phyloP scores from a whole-genome alignment of 2,888 invertebrate species.

The Mylabris sibirica region DNA sequence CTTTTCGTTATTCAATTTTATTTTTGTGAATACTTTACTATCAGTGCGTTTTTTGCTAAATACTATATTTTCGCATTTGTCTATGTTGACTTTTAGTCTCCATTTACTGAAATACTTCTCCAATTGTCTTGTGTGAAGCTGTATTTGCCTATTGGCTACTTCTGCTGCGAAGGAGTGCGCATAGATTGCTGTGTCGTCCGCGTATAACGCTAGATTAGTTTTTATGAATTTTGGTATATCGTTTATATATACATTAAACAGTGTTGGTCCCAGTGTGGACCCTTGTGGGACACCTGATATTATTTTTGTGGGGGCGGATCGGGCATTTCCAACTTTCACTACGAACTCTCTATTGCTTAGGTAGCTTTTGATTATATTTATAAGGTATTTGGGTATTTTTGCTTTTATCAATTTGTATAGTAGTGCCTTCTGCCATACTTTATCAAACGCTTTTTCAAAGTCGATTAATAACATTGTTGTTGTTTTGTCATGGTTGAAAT shows the following conservation, averaged over 20 bases:
- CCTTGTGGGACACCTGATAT: neutral
- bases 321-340: neutral
- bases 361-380: neutral
- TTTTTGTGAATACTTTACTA: neutral
- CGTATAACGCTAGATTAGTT: neutral
- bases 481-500: neutral
- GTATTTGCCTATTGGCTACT: neutral
- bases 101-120: neutral
- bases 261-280: neutral
- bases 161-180: neutral
- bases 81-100: neutral
- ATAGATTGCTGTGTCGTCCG: neutral
- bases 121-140: neutral
- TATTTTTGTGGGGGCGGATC: neutral
- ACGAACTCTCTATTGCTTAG: neutral
- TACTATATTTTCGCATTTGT: neutral
- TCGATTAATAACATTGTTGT: neutral
- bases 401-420: neutral
- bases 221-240: neutral
- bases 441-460: neutral
- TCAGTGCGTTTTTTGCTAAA: neutral
- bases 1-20: neutral
- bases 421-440: neutral
- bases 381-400: neutral
- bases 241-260: neutral